Evolutionary conservation across 2,113 vertebrate species (phyloP).

Genomic region (Saccopteryx leptura): DNA sequence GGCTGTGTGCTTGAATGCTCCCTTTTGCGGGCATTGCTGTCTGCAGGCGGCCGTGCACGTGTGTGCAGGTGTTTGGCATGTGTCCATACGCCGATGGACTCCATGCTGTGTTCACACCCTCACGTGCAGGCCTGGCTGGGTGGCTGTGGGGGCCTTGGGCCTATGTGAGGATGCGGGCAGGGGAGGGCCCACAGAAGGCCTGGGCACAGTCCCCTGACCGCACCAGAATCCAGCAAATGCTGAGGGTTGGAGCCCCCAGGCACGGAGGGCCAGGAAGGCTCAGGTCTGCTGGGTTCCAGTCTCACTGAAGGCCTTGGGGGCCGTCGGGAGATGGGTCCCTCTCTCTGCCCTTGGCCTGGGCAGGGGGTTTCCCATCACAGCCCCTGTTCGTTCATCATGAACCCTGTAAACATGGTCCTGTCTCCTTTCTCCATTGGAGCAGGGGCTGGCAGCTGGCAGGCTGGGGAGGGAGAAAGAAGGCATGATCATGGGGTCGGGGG

Average conservation of each 20-base stretch:
- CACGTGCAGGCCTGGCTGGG: not conserved
- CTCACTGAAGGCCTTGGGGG: not conserved
- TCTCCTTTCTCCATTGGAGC: not conserved
- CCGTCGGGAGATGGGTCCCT: not conserved
- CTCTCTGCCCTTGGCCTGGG: not conserved
- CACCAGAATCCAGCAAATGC: not conserved
- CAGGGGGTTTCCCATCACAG: not conserved
- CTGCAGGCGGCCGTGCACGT: not conserved
- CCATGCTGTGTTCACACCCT: not conserved
- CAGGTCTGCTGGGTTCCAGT: not conserved
- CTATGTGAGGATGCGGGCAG: not conserved
- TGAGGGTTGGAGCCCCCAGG: not conserved
- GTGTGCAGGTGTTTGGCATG: not conserved
- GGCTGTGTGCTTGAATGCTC: not conserved
- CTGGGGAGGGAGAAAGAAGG: not conserved
- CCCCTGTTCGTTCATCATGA: no score
- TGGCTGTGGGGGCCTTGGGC: not conserved
- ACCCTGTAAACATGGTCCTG: rapidly evolving
- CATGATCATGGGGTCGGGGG: rapidly evolving
- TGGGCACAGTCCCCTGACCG: not conserved
- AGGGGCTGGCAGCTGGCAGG: not conserved
- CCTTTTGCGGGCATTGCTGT: not conserved
- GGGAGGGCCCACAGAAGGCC: not conserved
- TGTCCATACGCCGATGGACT: rapidly evolving
- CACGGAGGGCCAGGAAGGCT: not conserved